Percentiles rank a stretch among this genome's conserved stretches.
Evolutionary conservation across 2,888 invertebrate species (phyloP).

Genomic region (Plebejus melissa): DNA sequence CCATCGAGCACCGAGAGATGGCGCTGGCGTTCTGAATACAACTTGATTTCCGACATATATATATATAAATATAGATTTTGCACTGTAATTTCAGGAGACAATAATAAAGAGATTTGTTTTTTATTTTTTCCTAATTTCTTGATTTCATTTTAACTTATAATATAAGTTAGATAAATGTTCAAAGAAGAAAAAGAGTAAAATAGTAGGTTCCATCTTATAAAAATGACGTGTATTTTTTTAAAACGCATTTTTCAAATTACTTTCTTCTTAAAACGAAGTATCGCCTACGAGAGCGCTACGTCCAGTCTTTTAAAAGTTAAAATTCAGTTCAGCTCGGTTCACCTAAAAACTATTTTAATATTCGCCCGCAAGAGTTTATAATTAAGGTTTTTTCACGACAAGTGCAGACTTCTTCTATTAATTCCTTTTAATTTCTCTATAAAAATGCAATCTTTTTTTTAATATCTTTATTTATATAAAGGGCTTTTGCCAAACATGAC

Average conservation of each 20-base stretch:
- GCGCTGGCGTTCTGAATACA: too few species aligned
- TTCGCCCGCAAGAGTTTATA: constrained; percentile 26
- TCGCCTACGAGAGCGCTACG: constrained; percentile 20
- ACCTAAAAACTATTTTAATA: constrained; percentile 28
- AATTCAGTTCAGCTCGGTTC: constrained; percentile 19
- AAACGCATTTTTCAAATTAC: not conserved
- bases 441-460: constrained; percentile 5
- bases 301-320: constrained; percentile 26
- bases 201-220: not conserved
- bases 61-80: too few species aligned
- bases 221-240: not conserved
- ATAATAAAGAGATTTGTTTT: too few species aligned
- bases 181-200: not conserved
- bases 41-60: too few species aligned
- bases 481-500: too few species aligned
- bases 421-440: constrained; percentile 16
- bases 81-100: too few species aligned
- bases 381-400: constrained; percentile 27
- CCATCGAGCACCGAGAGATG: too few species aligned
- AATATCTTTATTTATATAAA: too few species aligned
- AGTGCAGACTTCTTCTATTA: constrained; percentile 18
- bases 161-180: too few species aligned
- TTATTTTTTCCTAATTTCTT: too few species aligned
- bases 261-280: constrained; percentile 7
- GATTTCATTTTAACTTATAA: too few species aligned